Evolutionary conservation across 2,888 invertebrate species (phyloP).

Genomic region (Oxyteleia sp.): DNA sequence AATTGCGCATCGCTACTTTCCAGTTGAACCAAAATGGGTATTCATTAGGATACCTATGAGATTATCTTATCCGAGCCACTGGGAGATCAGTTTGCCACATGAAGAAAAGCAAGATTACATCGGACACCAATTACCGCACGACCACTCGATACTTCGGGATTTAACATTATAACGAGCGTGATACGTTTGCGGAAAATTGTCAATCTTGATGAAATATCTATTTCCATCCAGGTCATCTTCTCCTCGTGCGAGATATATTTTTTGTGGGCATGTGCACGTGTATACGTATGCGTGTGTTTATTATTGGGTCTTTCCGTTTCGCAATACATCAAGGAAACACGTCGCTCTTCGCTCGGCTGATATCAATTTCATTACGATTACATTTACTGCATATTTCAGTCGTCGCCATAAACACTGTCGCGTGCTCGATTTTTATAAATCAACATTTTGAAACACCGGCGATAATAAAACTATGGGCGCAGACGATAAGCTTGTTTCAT

Average conservation of each 20-base stretch:
- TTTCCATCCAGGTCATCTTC: slow-evolving; percentile 7
- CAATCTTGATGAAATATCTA: slow-evolving; percentile 39
- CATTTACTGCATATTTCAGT: slow-evolving; percentile 35
- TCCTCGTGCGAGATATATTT: not conserved
- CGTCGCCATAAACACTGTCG: slow-evolving; percentile 35
- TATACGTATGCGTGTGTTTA: slow-evolving; percentile 8
- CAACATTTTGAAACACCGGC: slow-evolving; percentile 44
- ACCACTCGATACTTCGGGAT: slow-evolving; percentile 35
- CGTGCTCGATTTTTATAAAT: slow-evolving; percentile 40
- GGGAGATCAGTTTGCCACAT: no score
- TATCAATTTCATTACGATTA: slow-evolving; percentile 52
- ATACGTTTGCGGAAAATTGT: slow-evolving; percentile 16
- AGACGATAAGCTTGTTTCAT: slow-evolving; percentile 33
- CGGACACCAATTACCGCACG: no score
- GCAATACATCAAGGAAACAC: slow-evolving; percentile 26
- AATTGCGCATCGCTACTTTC: no score
- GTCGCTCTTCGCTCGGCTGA: slow-evolving; percentile 20
- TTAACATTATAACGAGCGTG: slow-evolving; percentile 16
- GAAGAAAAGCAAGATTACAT: no score
- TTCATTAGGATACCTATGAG: no score
- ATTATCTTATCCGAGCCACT: no score
- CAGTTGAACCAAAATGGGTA: no score
- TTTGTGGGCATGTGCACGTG: no score
- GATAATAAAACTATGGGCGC: slow-evolving; percentile 47
- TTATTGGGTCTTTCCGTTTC: slow-evolving; percentile 37